These are phyloP conservation scores for Lates japonicus DNA, from an alignment of 2,797 vertebrate genomes.

Conservation along the genomic window DNA sequence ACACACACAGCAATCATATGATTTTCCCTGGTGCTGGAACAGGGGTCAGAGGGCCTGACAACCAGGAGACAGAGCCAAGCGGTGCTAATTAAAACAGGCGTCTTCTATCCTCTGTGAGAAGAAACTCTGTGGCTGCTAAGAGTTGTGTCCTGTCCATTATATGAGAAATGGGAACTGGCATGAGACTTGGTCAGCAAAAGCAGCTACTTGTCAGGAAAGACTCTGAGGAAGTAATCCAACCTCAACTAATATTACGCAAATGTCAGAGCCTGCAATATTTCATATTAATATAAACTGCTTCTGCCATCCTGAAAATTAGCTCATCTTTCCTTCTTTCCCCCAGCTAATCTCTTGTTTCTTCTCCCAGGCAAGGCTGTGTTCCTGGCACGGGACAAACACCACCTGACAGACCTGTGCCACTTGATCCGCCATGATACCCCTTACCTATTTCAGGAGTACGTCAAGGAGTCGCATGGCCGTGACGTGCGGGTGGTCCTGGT, in stretches of 20 bases:
- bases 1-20: slow-evolving; percentile 43
- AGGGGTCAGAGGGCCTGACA: slow-evolving; percentile 60
- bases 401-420: slow-evolving; percentile 93
- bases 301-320: not conserved
- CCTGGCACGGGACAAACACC: slow-evolving; percentile 93
- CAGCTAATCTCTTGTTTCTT: slow-evolving; percentile 13
- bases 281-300: not conserved
- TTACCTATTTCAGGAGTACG: slow-evolving; percentile 95
- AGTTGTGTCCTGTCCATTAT: slow-evolving; percentile 38
- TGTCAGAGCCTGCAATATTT: not conserved
- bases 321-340: slow-evolving; percentile 9
- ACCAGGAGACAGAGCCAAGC: slow-evolving; percentile 47
- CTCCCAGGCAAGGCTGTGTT: slow-evolving; percentile 92
- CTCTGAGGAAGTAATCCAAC: slow-evolving; percentile 30
- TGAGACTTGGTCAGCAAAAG: slow-evolving; percentile 57
- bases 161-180: slow-evolving; percentile 45
- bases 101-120: slow-evolving; percentile 76
- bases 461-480: slow-evolving; percentile 93
- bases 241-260: slow-evolving; percentile 6
- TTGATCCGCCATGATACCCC: slow-evolving; percentile 93
- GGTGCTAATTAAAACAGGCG: slow-evolving; percentile 78
- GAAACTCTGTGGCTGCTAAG: slow-evolving; percentile 36
- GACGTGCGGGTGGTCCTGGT: slow-evolving; percentile 94
- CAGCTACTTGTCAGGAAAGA: slow-evolving; percentile 52
- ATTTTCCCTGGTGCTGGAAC: slow-evolving; percentile 24